Percentiles rank a stretch among this genome's conserved stretches.
Conservation (phyloP, 2,888 invertebrate species). For the Tromatobia lineatoria region DNA sequence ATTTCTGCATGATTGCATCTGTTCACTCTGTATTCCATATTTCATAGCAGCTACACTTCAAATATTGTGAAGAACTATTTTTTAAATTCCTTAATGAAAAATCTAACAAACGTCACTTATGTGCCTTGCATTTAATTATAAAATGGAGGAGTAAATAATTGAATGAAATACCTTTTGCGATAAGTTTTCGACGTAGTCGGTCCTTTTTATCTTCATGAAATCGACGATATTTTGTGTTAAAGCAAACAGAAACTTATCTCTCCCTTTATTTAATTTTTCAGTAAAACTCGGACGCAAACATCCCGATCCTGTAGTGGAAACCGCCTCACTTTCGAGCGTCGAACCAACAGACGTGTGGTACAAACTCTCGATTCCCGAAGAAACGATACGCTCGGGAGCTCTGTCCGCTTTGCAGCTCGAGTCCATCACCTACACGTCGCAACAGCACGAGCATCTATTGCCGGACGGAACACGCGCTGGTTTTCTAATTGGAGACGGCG, state of each 20-base stretch:
- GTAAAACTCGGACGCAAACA: conserved; percentile 98
- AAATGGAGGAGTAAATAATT: too few relatives aligned
- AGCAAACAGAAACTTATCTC: conserved; percentile 8
- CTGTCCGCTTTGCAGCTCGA: conserved; percentile 98
- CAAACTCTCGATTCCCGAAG: conserved; percentile 92
- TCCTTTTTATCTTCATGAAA: background rate
- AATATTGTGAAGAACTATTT: background rate
- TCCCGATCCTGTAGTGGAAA: conserved; percentile 99
- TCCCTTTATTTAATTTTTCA: conserved; percentile 82
- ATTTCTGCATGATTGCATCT: too few relatives aligned
- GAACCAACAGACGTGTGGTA: conserved; percentile 98
- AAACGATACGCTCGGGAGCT: conserved; percentile 93
- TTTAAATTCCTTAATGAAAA: too few relatives aligned
- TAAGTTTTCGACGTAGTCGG: background rate
- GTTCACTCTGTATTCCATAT: too few relatives aligned
- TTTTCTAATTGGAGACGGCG: conserved; percentile 98
- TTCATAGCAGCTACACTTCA: too few relatives aligned
- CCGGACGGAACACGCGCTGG: conserved; percentile 97
- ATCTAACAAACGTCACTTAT: background rate
- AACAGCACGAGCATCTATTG: conserved; percentile 97
- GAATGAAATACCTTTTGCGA: background rate
- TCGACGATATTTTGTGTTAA: background rate
- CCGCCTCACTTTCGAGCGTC: conserved; percentile 98
- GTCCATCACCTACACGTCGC: conserved; percentile 98
- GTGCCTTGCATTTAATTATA: background rate